These are phyloP conservation scores for Sylvietta virens DNA, from an alignment of 2,113 vertebrate species.

Conservation along the genomic window DNA sequence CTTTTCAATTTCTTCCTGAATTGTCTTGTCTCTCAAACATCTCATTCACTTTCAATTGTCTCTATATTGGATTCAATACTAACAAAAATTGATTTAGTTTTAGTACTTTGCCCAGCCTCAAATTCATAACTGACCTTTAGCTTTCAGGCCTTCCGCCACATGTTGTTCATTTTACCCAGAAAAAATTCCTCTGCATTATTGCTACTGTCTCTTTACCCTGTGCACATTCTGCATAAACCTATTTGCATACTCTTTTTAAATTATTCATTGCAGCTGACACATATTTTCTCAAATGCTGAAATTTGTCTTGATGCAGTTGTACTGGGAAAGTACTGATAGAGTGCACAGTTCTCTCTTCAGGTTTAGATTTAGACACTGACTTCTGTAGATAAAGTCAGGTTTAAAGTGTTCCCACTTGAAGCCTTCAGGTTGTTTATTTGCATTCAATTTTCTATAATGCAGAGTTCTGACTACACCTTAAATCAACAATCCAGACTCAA, in stretches of 20 bases:
- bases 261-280: neutral
- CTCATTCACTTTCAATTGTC: neutral
- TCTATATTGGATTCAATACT: neutral
- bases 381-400: neutral
- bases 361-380: neutral
- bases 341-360: neutral
- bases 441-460: neutral
- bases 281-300: neutral
- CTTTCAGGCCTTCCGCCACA: neutral
- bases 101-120: neutral
- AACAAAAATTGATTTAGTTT: neutral
- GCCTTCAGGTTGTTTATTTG: neutral
- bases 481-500: neutral
- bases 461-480: neutral
- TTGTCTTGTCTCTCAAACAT: rapidly evolving
- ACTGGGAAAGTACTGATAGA: neutral
- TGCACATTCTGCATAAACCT: neutral
- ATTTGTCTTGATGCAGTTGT: neutral
- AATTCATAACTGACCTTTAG: neutral
- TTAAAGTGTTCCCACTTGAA: neutral
- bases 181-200: neutral
- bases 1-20: neutral
- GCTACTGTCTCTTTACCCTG: neutral
- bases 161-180: neutral
- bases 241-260: neutral